Base-by-base conservation (phyloP, 1,140 invertebrate species). In the Neoseiulus cucumeris region DNA sequence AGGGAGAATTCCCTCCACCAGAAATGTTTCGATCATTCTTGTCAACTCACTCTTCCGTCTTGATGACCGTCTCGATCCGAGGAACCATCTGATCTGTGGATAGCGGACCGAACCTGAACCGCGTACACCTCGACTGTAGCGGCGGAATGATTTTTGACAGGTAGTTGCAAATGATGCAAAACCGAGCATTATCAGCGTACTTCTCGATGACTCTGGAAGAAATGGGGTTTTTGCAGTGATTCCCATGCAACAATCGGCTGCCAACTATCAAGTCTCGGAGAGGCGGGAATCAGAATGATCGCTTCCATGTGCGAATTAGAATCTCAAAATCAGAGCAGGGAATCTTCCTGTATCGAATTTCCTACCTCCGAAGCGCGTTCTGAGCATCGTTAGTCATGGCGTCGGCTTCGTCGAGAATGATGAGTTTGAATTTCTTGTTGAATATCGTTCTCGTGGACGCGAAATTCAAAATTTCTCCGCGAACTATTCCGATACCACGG, bases 371-470 rank as follows among this genome's bases (percentile, higher is more conserved):
- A 1, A 98, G 78, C 33, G 95, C 94, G 84, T 97, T 98, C 76
- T 99, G 96, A 2, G 96, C 96, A 84, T 98, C 94, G 74, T 91
- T 89, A 2, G 96, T 99, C 96, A 99, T 99, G 1, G 95, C 91
- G 83, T 99, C 96, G 9, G 95, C 95, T 82, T 99, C 96, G 82
- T 99, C 96, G 12, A 99, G 76, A 70, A 99, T 98, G 45, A 99
- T 90, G 14, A 99, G 79, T 76, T 99, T 99, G 69, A 90, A 93
- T 2, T 89, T 87, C 68, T 72, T 78, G 77, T 85, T 91, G 73
- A 96, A 95, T 71, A 98, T 89, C 7, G 91, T 93, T 73, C 87
- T 83, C n/a, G 92, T 97, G 68, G 89, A 91, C 0, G 95, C 94
- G 83, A 99, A 99, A 75, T 84, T 96, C n/a, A 98, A 78, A 70